phyloP scores from a whole-genome alignment of 2,888 invertebrate genomes.

The Drosophila algonquin region DNA sequence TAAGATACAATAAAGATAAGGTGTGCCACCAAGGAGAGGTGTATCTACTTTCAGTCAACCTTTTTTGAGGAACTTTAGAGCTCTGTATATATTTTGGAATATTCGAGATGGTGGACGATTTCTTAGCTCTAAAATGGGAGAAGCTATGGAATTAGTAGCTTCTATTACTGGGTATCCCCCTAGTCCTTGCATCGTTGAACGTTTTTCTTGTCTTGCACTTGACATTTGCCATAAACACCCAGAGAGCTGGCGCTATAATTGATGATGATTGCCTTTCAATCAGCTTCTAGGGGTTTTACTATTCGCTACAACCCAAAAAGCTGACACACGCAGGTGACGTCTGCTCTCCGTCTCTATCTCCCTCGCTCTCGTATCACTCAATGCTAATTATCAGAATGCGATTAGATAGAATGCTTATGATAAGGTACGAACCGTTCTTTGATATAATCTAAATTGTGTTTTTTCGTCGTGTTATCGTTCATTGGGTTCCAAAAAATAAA shows the following conservation, averaged over 20 bases:
- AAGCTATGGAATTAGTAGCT: too few relatives aligned
- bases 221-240: constrained; percentile 14
- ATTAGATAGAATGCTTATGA: constrained; percentile 39
- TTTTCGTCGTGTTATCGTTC: constrained; percentile 7
- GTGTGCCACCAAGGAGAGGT: neutral
- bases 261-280: constrained; percentile 61
- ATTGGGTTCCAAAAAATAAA: constrained; percentile 30
- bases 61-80: neutral
- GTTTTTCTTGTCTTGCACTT: neutral
- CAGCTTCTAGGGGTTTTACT: constrained; percentile 12
- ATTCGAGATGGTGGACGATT: too few relatives aligned
- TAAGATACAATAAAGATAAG: neutral
- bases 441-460: constrained; percentile 32
- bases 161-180: neutral
- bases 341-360: neutral
- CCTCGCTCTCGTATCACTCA: constrained; percentile 30
- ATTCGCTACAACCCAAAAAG: neutral
- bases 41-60: neutral
- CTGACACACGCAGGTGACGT: constrained; percentile 3
- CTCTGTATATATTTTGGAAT: neutral
- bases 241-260: constrained; percentile 43
- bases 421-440: constrained; percentile 28
- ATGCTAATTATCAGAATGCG: constrained; percentile 51
- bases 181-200: neutral
- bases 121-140: too few relatives aligned